A percentile compares a stretch with the other conserved stretches of the same genome.
Evolutionary conservation across 2,888 invertebrate species (phyloP).

Genomic region (Apamea sordens): DNA sequence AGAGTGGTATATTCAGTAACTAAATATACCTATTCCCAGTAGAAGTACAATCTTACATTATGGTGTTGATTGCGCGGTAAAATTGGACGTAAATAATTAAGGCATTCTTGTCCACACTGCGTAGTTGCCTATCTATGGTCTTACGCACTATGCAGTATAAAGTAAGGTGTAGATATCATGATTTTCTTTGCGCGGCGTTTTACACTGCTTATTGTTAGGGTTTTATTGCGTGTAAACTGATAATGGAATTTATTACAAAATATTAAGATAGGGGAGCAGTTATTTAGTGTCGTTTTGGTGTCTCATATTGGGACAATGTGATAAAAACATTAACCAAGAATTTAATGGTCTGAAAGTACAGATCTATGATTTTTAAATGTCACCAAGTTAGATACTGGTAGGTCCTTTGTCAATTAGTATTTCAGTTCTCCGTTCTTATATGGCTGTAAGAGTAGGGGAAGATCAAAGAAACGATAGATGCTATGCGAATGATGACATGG

Average conservation of each 20-base stretch:
- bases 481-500: too few relatives aligned
- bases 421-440: neutral
- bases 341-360: neutral
- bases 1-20: neutral
- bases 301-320: neutral
- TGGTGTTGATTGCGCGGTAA: constrained; percentile 40
- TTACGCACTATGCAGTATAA: neutral
- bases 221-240: constrained; percentile 12
- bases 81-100: constrained; percentile 61
- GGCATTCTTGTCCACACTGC: constrained; percentile 1
- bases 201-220: neutral
- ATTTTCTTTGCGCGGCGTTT: neutral
- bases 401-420: neutral
- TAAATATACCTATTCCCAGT: constrained; percentile 21
- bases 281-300: neutral
- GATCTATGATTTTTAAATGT: neutral
- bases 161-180: neutral
- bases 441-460: too few relatives aligned
- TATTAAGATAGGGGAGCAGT: neutral
- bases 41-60: constrained; percentile 19
- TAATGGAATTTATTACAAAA: neutral
- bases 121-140: neutral
- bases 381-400: neutral
- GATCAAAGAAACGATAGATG: too few relatives aligned
- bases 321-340: neutral